Evolutionary conservation across 2,888 invertebrate genomes (phyloP).

Genomic region (Synergus japonicus): DNA sequence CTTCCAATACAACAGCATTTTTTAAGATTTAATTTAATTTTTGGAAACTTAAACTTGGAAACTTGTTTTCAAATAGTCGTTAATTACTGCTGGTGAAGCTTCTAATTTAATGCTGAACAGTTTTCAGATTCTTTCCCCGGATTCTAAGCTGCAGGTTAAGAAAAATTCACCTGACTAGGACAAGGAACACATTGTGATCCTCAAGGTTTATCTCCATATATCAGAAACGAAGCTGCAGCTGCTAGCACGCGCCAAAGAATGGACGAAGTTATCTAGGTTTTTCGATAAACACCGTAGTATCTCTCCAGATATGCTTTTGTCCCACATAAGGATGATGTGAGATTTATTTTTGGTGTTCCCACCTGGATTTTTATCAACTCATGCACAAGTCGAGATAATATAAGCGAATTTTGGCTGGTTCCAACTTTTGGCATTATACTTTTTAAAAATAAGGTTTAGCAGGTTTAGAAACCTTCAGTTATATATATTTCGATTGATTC

Average conservation of each 20-base stretch:
- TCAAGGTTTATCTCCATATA: constrained; percentile 60
- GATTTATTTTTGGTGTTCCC: constrained; percentile 50
- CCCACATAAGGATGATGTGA: constrained; percentile 28
- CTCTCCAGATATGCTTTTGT: constrained; percentile 40
- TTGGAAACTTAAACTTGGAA: too few species aligned
- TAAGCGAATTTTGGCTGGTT: background rate
- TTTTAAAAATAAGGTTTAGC: too few species aligned
- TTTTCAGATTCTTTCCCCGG: background rate
- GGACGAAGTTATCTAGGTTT: constrained; percentile 64
- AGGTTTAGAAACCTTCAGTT: too few species aligned
- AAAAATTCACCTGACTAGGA: constrained; percentile 73
- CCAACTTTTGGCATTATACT: background rate
- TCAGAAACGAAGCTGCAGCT: constrained; percentile 68
- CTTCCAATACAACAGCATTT: too few species aligned
- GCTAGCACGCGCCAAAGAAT: constrained; percentile 72
- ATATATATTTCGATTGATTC: too few species aligned
- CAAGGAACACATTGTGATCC: constrained; percentile 70
- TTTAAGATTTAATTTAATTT: too few species aligned
- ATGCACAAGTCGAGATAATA: constrained; percentile 8
- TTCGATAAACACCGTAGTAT: constrained; percentile 52
- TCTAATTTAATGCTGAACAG: background rate
- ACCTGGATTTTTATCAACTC: constrained; percentile 59
- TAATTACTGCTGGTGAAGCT: too few species aligned
- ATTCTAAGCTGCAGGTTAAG: background rate
- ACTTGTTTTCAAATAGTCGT: too few species aligned